Conservation (phyloP, 2,888 invertebrate species). For the Drosophila neoperkinsi region DNA sequence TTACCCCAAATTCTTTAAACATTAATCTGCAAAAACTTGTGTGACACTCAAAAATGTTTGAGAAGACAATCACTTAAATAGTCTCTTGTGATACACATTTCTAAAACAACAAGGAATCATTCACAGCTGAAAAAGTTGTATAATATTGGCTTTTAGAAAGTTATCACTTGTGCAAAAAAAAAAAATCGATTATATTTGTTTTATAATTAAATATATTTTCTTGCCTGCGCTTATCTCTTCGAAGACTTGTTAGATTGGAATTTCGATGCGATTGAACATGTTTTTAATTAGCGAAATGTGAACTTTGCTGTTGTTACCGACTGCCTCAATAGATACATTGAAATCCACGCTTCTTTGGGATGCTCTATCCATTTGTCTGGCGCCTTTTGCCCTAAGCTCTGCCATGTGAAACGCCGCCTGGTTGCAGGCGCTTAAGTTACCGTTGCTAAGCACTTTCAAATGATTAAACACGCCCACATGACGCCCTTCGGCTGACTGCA, state of each 20-base stretch:
- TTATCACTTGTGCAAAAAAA: not conserved
- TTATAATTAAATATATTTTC: constrained; percentile 6
- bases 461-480: constrained; percentile 63
- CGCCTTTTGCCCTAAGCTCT: constrained; percentile 31
- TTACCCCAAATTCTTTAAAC: constrained; percentile 2
- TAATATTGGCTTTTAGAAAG: constrained; percentile 1
- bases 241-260: constrained; percentile 38
- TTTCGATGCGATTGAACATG: constrained; percentile 36
- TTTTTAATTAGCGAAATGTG: constrained; percentile 53
- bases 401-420: constrained; percentile 22
- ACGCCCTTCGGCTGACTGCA: constrained; percentile 41
- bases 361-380: constrained; percentile 25
- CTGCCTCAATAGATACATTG: constrained; percentile 22
- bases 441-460: constrained; percentile 62
- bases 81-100: not conserved
- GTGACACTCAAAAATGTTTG: not conserved
- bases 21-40: not conserved
- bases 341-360: constrained; percentile 26
- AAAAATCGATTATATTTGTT: not conserved
- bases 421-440: constrained; percentile 27
- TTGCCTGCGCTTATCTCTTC: constrained; percentile 15
- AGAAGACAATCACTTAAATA: not conserved
- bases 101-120: not conserved
- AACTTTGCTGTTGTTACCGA: constrained; percentile 26
- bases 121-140: constrained; percentile 1